These are phyloP conservation scores for Coturnix japonica DNA, from an alignment of 2,113 vertebrate genomes.

Conservation along the genomic window DNA sequence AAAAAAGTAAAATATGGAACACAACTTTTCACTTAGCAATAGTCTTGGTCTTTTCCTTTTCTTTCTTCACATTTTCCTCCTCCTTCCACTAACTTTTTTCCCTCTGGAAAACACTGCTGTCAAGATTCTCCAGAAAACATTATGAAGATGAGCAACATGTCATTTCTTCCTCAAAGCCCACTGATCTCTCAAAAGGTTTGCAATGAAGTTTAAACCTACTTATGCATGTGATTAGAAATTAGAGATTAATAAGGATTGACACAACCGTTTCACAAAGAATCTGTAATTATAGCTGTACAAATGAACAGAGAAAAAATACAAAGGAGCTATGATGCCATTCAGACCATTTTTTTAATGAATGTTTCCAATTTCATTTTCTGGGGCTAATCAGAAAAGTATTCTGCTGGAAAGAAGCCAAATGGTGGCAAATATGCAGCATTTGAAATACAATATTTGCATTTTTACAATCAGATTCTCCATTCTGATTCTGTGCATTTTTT, in stretches of 20 bases:
- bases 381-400: conserved; percentile 70
- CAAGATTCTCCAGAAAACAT: conserved; percentile 50
- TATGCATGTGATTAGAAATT: conserved; percentile 78
- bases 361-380: conserved; percentile 78
- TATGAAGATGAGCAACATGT: conserved; percentile 46
- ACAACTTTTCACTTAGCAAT: conserved; percentile 22
- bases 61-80: rapidly evolving
- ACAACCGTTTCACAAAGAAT: conserved; percentile 75
- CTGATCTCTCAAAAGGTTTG: conserved; percentile 51
- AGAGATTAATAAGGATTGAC: conserved; percentile 83
- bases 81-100: not conserved
- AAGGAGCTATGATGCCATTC: conserved; percentile 73
- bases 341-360: conserved; percentile 69
- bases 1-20: not conserved
- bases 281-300: conserved; percentile 79
- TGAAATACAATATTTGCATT: conserved; percentile 73
- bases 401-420: conserved; percentile 68
- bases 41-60: not conserved
- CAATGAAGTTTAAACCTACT: conserved; percentile 72
- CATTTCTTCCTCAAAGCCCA: conserved; percentile 59
- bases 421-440: conserved; percentile 62
- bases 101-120: conserved; percentile 30
- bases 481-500: conserved; percentile 30
- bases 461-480: conserved; percentile 59
- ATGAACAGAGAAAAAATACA: conserved; percentile 67